phyloP scores from a whole-genome alignment of 2,888 invertebrate genomes.

The Drosophila infuscata region DNA sequence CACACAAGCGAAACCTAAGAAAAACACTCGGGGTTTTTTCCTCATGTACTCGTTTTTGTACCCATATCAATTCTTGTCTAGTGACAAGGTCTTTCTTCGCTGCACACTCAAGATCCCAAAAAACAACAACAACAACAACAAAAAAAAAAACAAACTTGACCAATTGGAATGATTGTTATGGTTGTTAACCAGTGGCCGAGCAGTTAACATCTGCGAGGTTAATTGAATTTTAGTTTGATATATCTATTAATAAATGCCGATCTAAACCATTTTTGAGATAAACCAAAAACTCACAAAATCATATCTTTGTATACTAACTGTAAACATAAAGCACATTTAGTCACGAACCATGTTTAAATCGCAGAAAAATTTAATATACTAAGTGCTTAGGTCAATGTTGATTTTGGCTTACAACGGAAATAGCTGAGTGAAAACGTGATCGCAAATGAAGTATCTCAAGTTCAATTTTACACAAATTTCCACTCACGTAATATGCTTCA shows the following conservation, averaged over 20 bases:
- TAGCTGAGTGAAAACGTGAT: background rate
- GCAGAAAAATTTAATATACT: background rate
- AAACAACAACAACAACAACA: background rate
- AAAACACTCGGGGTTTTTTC: slow-evolving; percentile 1
- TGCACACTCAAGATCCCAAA: slow-evolving; percentile 14
- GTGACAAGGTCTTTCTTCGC: slow-evolving; percentile 38
- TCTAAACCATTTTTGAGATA: background rate
- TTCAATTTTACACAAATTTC: background rate
- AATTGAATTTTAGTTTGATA: slow-evolving; percentile 20
- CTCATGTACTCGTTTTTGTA: slow-evolving; percentile 19
- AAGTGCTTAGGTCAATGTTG: background rate
- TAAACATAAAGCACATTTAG: background rate
- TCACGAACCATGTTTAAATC: background rate
- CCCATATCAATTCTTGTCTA: slow-evolving; percentile 44
- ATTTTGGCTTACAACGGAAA: background rate
- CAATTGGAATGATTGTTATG: background rate
- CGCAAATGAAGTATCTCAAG: background rate
- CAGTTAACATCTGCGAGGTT: slow-evolving; percentile 8
- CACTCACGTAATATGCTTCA: background rate
- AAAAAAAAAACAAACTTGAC: background rate
- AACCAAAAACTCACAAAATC: background rate
- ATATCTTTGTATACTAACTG: background rate
- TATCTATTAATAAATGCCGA: slow-evolving; percentile 18
- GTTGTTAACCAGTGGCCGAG: slow-evolving; percentile 5
- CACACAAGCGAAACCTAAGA: background rate